phyloP scores from a whole-genome alignment of 2,797 vertebrate species.

The Etheostoma perlongum region DNA sequence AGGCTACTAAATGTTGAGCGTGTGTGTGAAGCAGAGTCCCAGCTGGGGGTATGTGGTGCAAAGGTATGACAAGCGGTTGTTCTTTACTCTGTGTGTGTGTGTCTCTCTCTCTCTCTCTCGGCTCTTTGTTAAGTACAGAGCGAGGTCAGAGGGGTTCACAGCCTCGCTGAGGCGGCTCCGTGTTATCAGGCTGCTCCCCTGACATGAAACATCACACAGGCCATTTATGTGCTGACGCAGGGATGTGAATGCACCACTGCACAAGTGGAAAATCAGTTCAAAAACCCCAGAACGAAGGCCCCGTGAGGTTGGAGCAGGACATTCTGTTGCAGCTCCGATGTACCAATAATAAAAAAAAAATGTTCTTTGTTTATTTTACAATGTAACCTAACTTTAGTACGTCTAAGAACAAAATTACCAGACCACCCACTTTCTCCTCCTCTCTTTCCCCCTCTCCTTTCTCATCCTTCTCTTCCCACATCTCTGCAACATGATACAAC shows the following conservation, averaged over 20 bases:
- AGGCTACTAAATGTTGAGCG: conserved; percentile 63
- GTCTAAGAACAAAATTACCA: conserved; percentile 29
- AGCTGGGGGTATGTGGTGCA: conserved; percentile 49
- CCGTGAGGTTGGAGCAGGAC: conserved; percentile 29
- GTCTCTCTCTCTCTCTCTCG: conserved; percentile 24
- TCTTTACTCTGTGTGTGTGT: conserved; percentile 44
- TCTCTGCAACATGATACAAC: conserved; percentile 60
- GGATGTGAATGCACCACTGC: conserved; percentile 65
- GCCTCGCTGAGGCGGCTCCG: conserved; percentile 57
- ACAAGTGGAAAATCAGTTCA: conserved; percentile 47
- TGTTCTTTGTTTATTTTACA: conserved; percentile 10
- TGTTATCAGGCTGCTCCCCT: conserved; percentile 72
- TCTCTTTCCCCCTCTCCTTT: conserved; percentile 19
- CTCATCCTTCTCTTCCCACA: conserved; percentile 41
- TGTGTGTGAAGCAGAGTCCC: conserved; percentile 63
- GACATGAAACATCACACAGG: conserved; percentile 75
- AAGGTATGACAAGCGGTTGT: conserved; percentile 62
- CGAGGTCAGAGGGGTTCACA: conserved; percentile 55
- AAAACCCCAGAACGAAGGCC: conserved; percentile 29
- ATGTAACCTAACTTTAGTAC: conserved; percentile 14
- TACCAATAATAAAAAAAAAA: conserved; percentile 10
- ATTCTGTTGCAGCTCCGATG: conserved; percentile 12
- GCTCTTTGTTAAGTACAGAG: conserved; percentile 54
- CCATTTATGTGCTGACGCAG: conserved; percentile 73
- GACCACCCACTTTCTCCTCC: conserved; percentile 58